Base-by-base conservation (phyloP, 2,888 invertebrate genomes). In the Patella caerulea region DNA sequence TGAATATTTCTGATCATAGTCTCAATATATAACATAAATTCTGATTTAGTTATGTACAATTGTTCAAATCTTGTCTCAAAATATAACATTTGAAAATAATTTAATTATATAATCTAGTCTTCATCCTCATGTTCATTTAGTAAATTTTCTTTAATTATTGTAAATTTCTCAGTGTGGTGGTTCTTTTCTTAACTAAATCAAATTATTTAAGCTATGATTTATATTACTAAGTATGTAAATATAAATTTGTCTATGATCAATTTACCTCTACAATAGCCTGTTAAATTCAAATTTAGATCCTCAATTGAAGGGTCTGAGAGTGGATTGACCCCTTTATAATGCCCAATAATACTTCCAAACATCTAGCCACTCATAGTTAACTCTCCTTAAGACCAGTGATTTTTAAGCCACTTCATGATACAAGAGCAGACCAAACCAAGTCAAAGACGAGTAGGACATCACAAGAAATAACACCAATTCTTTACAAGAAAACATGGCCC, bases 341-440 rank as follows among this genome's bases (percentile, higher is more conserved):
- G 24, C 65, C 24, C 65, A 65, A 65, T 65, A 24, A 65, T 65
- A 24, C 65, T 11, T 65, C 65, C 45, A 45, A 65, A 65, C 65
- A 65, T 65, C 65, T 24, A 65, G 65, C 65, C 65, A 24, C 14
- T n/a, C 24, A 24, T 45, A 65, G 24, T 65, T 9, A 65, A 24
- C 65, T 65, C 65, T 65, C 65, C 45, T 45, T 45, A 45, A 45
- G 45, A 45, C 45, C 65, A 65, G 65, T 65, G 65, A 65, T 65
- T 65, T 65, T 19, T 19, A 65, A 65, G 65, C 65, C 65, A 65
- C 65, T 65, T 65, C 65, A 24, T 14, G 24, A 65, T 65, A 65
- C 65, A 65, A 65, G 65, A 65, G 65, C 65, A 65, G 65, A 65
- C 65, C 65, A 65, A 65, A 65, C 65, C 65, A 65, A 65, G 24